Conservation (phyloP, 2,113 vertebrate species). For the Ameiurus melas region DNA sequence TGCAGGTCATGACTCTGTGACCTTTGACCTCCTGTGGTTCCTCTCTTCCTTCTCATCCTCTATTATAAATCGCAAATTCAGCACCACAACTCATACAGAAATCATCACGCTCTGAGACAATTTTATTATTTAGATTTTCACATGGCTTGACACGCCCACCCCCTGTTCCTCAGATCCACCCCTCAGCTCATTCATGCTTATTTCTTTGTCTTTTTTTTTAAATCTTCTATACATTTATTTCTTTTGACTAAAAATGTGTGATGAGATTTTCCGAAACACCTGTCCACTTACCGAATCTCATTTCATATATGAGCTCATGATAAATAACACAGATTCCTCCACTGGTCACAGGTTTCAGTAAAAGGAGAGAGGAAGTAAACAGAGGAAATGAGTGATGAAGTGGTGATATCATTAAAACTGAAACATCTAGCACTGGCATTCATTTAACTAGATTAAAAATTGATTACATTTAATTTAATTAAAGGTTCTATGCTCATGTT, state of each 20-base stretch:
- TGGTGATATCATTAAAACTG: too few species aligned
- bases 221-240: neutral
- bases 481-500: neutral
- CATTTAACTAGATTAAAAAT: neutral
- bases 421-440: neutral
- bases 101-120: neutral
- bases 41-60: conserved; percentile 50
- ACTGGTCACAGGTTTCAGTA: neutral
- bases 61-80: neutral
- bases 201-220: neutral
- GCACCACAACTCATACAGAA: neutral
- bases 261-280: neutral
- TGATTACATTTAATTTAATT: neutral
- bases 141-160: too few species aligned
- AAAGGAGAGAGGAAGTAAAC: neutral
- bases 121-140: too few species aligned
- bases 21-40: conserved; percentile 30
- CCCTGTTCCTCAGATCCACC: too few species aligned
- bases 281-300: neutral
- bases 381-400: neutral
- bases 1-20: conserved; percentile 27
- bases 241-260: neutral
- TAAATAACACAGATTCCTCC: neutral
- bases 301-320: neutral
- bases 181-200: neutral